Percentiles rank a stretch among this genome's conserved stretches.
phyloP scores from a whole-genome alignment of 2,888 invertebrate species.

The Parnassius apollo region DNA sequence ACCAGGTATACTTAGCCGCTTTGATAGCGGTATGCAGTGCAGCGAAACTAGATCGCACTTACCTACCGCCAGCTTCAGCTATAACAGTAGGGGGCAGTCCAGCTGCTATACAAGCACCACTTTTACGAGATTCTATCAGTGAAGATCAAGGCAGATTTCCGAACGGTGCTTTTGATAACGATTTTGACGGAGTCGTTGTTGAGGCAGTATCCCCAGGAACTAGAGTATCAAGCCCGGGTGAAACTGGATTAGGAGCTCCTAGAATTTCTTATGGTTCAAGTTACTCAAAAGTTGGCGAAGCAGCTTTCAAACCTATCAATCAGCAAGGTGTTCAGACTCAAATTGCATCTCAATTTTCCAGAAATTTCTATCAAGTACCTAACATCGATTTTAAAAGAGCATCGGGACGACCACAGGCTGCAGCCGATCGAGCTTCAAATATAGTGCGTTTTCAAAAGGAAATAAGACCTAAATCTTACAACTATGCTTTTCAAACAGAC shows the following conservation, averaged over 20 bases:
- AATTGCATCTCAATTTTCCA: slow-evolving; percentile 4
- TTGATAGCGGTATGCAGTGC: slow-evolving; percentile 61
- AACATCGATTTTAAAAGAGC: slow-evolving; percentile 3
- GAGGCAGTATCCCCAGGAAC: slow-evolving; percentile 65
- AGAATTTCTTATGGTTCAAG: slow-evolving; percentile 64
- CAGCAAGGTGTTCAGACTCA: slow-evolving; percentile 4
- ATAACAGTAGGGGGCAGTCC: slow-evolving; percentile 59
- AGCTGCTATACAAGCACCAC: slow-evolving; percentile 51
- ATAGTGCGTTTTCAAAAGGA: slow-evolving; percentile 56
- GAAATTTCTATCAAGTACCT: slow-evolving; percentile 13
- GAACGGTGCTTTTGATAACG: slow-evolving; percentile 60
- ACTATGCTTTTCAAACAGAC: slow-evolving; percentile 62
- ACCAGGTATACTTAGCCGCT: slow-evolving; percentile 62
- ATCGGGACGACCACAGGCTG: slow-evolving; percentile 43
- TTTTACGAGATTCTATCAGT: slow-evolving; percentile 40
- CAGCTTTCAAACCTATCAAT: slow-evolving; percentile 52
- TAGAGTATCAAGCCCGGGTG: slow-evolving; percentile 49
- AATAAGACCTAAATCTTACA: slow-evolving; percentile 52
- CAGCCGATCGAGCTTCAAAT: slow-evolving; percentile 49
- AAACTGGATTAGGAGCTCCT: slow-evolving; percentile 59
- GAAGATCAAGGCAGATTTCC: slow-evolving; percentile 45
- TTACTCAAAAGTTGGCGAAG: slow-evolving; percentile 69
- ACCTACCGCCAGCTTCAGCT: slow-evolving; percentile 61
- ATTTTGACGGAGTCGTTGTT: slow-evolving; percentile 68
- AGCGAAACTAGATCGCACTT: slow-evolving; percentile 61